A percentile compares a stretch with the other conserved stretches of the same genome.
These are phyloP conservation scores for zebrafish (Danio rerio) DNA, from an alignment of 2,113 vertebrate species.

Conservation along the genomic window DNA sequence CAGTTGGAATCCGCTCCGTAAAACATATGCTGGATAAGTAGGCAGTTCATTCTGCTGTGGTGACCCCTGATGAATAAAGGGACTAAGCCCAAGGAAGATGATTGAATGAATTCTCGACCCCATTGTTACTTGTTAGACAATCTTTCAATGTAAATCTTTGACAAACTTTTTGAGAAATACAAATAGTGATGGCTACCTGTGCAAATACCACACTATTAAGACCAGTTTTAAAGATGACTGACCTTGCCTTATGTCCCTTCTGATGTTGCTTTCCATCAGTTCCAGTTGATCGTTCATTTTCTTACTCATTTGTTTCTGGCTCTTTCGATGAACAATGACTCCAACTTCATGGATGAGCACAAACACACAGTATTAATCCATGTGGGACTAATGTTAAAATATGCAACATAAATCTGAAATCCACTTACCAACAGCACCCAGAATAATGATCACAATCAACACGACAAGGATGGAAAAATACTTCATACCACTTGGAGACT, in stretches of 20 bases:
- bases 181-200: neutral
- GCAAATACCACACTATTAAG: neutral
- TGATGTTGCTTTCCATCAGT: conserved; percentile 85
- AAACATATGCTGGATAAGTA: too few relatives aligned
- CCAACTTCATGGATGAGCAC: conserved; percentile 68
- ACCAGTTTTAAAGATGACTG: conserved; percentile 23
- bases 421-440: conserved; percentile 53
- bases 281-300: conserved; percentile 85
- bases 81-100: too few relatives aligned
- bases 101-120: too few relatives aligned
- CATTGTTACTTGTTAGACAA: too few relatives aligned
- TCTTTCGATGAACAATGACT: conserved; percentile 77
- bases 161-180: neutral
- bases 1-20: too few relatives aligned
- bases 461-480: conserved; percentile 66
- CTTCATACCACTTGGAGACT: conserved; percentile 39
- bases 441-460: conserved; percentile 69
- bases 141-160: too few relatives aligned
- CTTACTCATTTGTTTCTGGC: conserved; percentile 82
- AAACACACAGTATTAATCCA: neutral
- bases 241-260: conserved; percentile 95
- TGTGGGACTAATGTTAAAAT: neutral
- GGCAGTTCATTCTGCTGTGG: too few relatives aligned
- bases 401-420: neutral
- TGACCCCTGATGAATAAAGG: too few relatives aligned